A percentile compares a stretch with the other conserved stretches of the same genome.
Evolutionary conservation across 2,888 invertebrate species (phyloP).

Genomic region (Sepioteuthis lessoniana): DNA sequence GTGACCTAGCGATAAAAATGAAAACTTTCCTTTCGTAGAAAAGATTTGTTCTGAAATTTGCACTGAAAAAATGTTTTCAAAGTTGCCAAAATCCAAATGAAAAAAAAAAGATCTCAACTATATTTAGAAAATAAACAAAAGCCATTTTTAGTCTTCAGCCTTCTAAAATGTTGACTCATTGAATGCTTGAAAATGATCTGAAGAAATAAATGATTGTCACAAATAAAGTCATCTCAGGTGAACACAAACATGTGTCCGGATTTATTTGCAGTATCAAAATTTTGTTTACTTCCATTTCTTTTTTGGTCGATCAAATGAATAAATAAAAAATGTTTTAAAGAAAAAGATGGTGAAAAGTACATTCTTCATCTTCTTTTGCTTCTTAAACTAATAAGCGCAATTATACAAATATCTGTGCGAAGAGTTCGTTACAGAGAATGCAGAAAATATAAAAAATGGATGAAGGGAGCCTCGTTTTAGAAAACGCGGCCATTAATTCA

Average conservation of each 20-base stretch:
- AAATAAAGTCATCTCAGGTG: neutral
- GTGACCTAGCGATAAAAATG: too few relatives aligned
- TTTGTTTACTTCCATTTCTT: neutral
- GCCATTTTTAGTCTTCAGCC: too few relatives aligned
- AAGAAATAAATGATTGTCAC: neutral
- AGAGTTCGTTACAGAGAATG: neutral
- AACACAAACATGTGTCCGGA: neutral
- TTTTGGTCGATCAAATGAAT: neutral
- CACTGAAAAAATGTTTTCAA: too few relatives aligned
- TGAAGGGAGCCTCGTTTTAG: constrained; percentile 16
- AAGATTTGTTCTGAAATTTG: too few relatives aligned
- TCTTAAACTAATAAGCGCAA: neutral
- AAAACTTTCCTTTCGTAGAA: too few relatives aligned
- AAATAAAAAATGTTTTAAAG: neutral
- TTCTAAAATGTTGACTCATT: too few relatives aligned
- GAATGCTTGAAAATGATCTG: too few relatives aligned
- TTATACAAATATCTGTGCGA: neutral
- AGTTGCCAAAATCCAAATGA: too few relatives aligned
- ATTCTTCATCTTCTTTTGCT: neutral
- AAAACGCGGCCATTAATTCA: constrained; percentile 4
- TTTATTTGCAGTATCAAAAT: neutral
- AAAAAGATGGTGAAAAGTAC: neutral
- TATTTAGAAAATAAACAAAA: too few relatives aligned
- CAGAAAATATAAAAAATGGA: neutral
- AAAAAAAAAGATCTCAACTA: too few relatives aligned